These are phyloP conservation scores for Chiroxiphia lanceolata DNA, from an alignment of 2,797 vertebrate species.

Conservation along the genomic window DNA sequence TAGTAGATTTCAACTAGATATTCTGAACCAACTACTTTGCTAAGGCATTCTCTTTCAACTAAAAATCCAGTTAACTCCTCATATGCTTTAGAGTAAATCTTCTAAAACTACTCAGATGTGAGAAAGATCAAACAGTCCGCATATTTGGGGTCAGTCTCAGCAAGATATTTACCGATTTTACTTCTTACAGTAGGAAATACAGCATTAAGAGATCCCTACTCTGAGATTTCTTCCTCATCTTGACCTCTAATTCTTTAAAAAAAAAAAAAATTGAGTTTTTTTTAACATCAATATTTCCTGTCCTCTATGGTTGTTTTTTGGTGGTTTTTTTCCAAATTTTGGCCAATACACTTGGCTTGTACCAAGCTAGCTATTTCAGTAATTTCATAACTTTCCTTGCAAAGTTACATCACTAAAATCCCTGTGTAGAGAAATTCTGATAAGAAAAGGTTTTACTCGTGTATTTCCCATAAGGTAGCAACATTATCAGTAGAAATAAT, in stretches of 20 bases:
- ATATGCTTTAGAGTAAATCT: not conserved
- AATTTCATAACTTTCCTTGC: not conserved
- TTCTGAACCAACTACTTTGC: not conserved
- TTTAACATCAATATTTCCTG: not conserved
- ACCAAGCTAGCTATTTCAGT: not conserved
- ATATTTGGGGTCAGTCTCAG: not conserved
- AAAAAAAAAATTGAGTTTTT: not conserved
- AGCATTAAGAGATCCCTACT: not conserved
- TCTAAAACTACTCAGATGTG: not conserved
- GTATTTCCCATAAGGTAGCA: not conserved
- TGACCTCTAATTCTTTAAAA: not conserved
- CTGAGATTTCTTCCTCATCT: not conserved
- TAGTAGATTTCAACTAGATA: constrained; percentile 29
- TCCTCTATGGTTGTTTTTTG: not conserved
- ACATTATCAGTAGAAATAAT: not conserved
- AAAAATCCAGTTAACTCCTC: not conserved
- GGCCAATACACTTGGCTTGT: not conserved
- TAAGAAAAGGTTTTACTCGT: not conserved
- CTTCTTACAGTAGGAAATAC: not conserved
- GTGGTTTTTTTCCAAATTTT: not conserved
- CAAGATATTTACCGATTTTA: not conserved
- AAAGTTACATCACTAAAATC: not conserved
- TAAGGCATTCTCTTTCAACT: not conserved
- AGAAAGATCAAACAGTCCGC: not conserved
- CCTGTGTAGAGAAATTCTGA: not conserved